Evolutionary conservation across 2,113 vertebrate species (phyloP), one percentile per base, ranked within the genome.

Genomic region (Peromyscus californicus): DNA sequence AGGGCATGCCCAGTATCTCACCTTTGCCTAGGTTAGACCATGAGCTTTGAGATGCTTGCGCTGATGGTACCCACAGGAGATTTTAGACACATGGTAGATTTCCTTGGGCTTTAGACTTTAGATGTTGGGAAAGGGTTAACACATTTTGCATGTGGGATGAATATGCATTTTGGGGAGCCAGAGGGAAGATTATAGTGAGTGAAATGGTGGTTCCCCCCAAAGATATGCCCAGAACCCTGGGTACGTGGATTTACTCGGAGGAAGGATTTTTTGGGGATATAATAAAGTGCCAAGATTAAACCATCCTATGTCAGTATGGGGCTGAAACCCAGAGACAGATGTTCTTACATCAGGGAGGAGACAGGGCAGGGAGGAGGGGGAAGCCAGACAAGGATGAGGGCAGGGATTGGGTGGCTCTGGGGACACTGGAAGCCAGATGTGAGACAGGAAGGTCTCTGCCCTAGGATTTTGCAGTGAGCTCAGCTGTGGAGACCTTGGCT

Each of bases 321-420:
- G 48, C 33, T 80, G 29, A 57, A 82, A 57, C 36, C 51, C 33
- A 57, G 51, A 82, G 79, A 82, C 10, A 80, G 48, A 22, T 83
- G 79, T 59, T 59, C 79, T 59, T 59, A 83, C 36, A 59, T 59
- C 36, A 59, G 5, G 54, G 74, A 70, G 61, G 12, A 22, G 59
- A 11, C 17, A 15, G n/a, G 42, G 22, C 1, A 39, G n/a, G 33
- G 48, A 59, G 33, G 45, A 57, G 5, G 19, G 42, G 19, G 9
- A 78, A 61, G 15, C 21, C 36, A 4, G 0, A 11, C 39, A 33
- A 42, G 19, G 80, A 29, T 33, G 5, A 29, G 5, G 59, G 13
- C 80, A 17, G 9, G 63, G 75, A 3, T 0, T 12, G 12, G 11
- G n/a, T 61, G 17, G 0, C 0, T 0, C 13, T 54, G 8, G n/a